phyloP scores from a whole-genome alignment of 2,113 vertebrate genomes.

The Oryzias melastigma region DNA sequence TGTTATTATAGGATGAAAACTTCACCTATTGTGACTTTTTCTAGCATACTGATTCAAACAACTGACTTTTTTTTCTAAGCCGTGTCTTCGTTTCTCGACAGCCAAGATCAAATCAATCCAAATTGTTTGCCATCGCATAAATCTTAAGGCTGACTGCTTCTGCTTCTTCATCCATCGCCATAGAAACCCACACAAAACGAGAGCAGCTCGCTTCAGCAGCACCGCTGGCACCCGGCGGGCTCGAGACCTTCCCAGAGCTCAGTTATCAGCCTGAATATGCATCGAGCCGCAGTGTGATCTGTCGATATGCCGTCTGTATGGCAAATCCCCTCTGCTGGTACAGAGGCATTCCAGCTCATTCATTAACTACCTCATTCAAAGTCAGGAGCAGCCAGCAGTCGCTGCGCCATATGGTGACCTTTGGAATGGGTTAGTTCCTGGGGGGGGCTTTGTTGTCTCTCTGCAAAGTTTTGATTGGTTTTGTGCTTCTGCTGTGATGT shows the following conservation, averaged over 20 bases:
- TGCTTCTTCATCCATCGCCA: neutral
- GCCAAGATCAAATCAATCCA: conserved; percentile 42
- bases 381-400: conserved; percentile 43
- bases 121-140: conserved; percentile 54
- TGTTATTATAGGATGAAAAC: conserved; percentile 15
- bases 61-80: conserved; percentile 37
- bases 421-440: conserved; percentile 3
- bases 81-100: conserved; percentile 23
- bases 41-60: conserved; percentile 39
- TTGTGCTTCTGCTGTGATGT: neutral
- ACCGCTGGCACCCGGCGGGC: conserved; percentile 23
- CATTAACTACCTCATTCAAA: conserved; percentile 61
- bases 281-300: conserved; percentile 39
- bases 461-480: conserved; percentile 13
- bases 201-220: conserved; percentile 41
- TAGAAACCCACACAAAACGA: conserved; percentile 6
- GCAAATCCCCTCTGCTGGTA: conserved; percentile 37
- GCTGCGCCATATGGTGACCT: conserved; percentile 36
- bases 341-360: conserved; percentile 32
- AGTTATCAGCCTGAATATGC: conserved; percentile 59
- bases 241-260: conserved; percentile 40
- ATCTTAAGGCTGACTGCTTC: conserved; percentile 26
- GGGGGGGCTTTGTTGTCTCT: conserved; percentile 6
- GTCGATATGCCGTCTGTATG: conserved; percentile 9
- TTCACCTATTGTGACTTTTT: conserved; percentile 34